Percentiles rank a stretch among this genome's conserved stretches.
phyloP scores from a whole-genome alignment of 2,888 invertebrate species.

The Podabrus alpinus region DNA sequence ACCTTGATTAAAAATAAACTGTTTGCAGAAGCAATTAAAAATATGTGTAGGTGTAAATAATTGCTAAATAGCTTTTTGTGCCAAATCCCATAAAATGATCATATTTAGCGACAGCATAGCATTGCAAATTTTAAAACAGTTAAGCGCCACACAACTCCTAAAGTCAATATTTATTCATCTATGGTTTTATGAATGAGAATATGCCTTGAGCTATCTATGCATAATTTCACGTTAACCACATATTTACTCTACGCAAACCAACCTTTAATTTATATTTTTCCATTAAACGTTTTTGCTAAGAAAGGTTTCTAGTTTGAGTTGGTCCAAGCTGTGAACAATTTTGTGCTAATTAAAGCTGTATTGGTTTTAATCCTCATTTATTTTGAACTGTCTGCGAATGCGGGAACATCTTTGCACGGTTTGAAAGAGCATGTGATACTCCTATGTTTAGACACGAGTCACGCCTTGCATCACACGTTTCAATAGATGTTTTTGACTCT shows the following conservation, averaged over 20 bases:
- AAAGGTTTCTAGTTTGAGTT: not conserved
- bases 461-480: slow-evolving; percentile 29
- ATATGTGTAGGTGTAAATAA: not conserved
- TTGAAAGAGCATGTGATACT: slow-evolving; percentile 30
- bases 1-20: not conserved
- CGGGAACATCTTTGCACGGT: slow-evolving; percentile 26
- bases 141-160: not conserved
- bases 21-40: not conserved
- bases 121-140: not conserved
- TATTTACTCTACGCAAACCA: not conserved
- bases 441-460: slow-evolving; percentile 31
- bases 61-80: not conserved
- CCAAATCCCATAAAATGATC: not conserved
- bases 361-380: slow-evolving; percentile 18
- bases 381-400: slow-evolving; percentile 33
- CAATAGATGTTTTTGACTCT: slow-evolving; percentile 18
- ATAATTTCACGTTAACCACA: not conserved
- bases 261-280: not conserved
- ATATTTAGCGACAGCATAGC: not conserved
- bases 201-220: not conserved
- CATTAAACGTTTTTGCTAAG: not conserved
- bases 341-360: slow-evolving; percentile 13
- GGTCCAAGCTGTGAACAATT: not conserved
- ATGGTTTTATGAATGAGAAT: not conserved
- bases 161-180: not conserved